Conservation (phyloP, 2,888 invertebrate genomes). For the Cataglyphis rosenhaueri region DNA sequence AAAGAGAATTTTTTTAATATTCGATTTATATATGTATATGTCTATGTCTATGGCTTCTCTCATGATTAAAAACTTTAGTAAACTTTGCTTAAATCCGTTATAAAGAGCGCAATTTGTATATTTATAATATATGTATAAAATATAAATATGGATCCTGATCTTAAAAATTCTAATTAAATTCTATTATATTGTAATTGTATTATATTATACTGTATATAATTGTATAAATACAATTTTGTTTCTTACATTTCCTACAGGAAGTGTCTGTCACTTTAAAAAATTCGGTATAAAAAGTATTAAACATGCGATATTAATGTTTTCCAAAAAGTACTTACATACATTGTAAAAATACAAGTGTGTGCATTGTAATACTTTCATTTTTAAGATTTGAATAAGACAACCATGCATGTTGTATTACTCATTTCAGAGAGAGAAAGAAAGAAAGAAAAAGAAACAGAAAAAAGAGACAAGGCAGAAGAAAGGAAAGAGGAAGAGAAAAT, state of each 20-base stretch:
- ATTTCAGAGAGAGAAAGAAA: not conserved
- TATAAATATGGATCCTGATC: conserved; percentile 3
- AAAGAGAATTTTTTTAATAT: not conserved
- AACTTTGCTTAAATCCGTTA: not conserved
- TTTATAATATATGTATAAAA: conserved; percentile 12
- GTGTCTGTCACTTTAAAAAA: not conserved
- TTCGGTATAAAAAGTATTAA: conserved; percentile 51
- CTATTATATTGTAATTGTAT: not conserved
- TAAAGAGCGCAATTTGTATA: not conserved
- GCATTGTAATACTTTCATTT: conserved; percentile 69
- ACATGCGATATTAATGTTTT: conserved; percentile 61
- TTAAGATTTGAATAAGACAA: conserved; percentile 72
- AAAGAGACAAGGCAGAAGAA: conserved; percentile 8
- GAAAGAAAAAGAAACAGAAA: not conserved
- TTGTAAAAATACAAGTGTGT: conserved; percentile 52
- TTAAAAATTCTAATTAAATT: conserved; percentile 11
- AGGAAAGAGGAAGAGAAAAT: conserved; percentile 33
- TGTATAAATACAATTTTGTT: conserved; percentile 8
- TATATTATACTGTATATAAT: conserved; percentile 1
- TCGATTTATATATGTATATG: not conserved
- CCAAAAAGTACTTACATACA: conserved; percentile 66
- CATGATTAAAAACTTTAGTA: conserved; percentile 13
- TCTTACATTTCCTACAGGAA: not conserved
- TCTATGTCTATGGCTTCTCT: not conserved
- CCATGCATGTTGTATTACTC: conserved; percentile 66